Base-by-base conservation (phyloP, 2,113 vertebrate genomes). In the Scalopus aquaticus region DNA sequence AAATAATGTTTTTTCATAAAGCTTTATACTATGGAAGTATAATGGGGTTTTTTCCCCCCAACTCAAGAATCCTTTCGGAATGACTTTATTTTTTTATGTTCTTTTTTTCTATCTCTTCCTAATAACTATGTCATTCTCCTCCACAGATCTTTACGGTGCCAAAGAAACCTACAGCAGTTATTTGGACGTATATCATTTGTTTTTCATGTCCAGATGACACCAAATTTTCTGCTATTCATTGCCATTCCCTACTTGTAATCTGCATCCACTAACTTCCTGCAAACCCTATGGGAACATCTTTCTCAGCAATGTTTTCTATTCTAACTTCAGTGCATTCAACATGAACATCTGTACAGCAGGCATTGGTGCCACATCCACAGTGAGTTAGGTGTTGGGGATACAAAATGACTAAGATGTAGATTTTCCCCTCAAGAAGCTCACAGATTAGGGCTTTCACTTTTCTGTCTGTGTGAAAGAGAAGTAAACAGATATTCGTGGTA, bases 111-210 rank as follows among this genome's bases (percentile, higher is more conserved):
- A 37, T 65, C 4, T 86, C 28, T 91, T 79, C 24, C 26, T 83
- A 95, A 95, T 17, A 88, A 19, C 22, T 67, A 87, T 65, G 16
- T 9, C n/a, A 88, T 90, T 92, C 85, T 90, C 22, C 32, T 87
- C 79, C 70, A 35, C 70, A 6, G 80, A 64, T 28, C 19, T 64
- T 46, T 35, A 94, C 26, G 58, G 15, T 84, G 37, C 28, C 54
- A 88, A 85, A 64, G 28, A 87, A 35, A 84, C 20, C 30, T 32
- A 46, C 16, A 8, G 17, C 39, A 74, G 42, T 60, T 83, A 80
- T 81, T 86, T 88, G 49, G 73, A 84, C 24, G 54, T 77, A 76
- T 39, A 19, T 5, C 28, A 82, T 67, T 74, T 44, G 10, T 60
- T 87, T 94, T 94, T 44, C 7, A 30, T 86, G 24, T 64, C 8